Base-by-base conservation (phyloP, 2,888 invertebrate species). In the Campoletis raptor region DNA sequence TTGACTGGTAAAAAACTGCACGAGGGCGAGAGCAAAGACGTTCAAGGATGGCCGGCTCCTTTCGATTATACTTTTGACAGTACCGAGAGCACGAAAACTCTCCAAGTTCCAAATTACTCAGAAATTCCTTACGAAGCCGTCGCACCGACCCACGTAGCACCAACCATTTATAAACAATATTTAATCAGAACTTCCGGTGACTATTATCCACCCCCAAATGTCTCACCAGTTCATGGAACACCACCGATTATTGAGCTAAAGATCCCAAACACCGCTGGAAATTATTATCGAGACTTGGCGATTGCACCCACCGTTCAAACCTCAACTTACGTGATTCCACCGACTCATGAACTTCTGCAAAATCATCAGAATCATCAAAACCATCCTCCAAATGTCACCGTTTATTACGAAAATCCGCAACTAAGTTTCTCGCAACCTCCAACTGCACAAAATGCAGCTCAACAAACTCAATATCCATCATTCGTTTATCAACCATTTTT, bases 41-140 rank as follows among this genome's bases (percentile, higher is more conserved):
- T 90, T 12, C 90, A 89, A 67, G 81, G 89, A 7, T 93, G 93
- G 90, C 93, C 93, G 0, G 89, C 92, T 18, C 92, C 93, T 0
- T 93, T 93, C 66, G 93, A 94, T 66, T 91, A 91, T 12, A 88
- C 89, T 1, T 90, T 90, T 15, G 94, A 92, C 30, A 89, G 91
- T 15, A 90, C 91, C 0, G 89, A 91, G 73, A 90, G 89, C 64
- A 88, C 89, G 0, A 86, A 90, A 52, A 81, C 85, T 10, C 70
- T 88, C 0, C 52, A 48, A 45, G 36, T 10, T n/a, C 73, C 67
- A 24, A 79, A 84, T 74, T 82, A 70, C 45, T 78, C 54, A 40
- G n/a, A 66, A 66, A 24, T 72, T 18, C 69, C n/a, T 4, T 67
- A 78, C 70, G 83, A 72, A 12, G 30, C 78, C 15, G 45, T 79